Evolutionary conservation across 2,888 invertebrate species (phyloP).

Genomic region (Tetrapedia diversipes): DNA sequence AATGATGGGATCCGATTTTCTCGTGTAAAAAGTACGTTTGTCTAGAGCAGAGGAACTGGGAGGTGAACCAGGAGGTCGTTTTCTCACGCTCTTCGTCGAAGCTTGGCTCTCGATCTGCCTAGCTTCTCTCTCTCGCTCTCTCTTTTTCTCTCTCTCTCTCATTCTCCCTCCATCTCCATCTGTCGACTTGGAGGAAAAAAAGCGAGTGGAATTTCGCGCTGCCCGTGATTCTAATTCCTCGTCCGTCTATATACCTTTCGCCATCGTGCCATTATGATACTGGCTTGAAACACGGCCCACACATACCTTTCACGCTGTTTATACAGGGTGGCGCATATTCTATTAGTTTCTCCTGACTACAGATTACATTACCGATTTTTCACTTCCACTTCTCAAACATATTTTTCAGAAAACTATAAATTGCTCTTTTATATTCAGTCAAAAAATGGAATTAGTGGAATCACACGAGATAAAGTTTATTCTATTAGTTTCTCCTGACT

Average conservation of each 20-base stretch:
- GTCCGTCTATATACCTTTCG: conserved; percentile 50
- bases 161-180: conserved; percentile 28
- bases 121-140: background rate
- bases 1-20: too few species aligned
- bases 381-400: too few species aligned
- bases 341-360: background rate
- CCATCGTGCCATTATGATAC: conserved; percentile 48
- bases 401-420: too few species aligned
- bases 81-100: conserved; percentile 54
- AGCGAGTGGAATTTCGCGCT: conserved; percentile 46
- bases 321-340: conserved; percentile 41
- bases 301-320: conserved; percentile 50
- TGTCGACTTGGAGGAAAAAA: conserved; percentile 24
- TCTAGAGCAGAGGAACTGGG: background rate
- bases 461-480: too few species aligned
- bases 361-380: too few species aligned
- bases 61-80: conserved; percentile 35
- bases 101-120: conserved; percentile 8
- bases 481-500: background rate
- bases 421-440: too few species aligned
- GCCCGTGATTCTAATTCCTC: conserved; percentile 57
- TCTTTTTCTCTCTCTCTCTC: background rate
- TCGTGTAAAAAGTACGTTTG: too few species aligned
- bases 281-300: conserved; percentile 47
- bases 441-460: too few species aligned